A percentile compares a stretch with the other conserved stretches of the same genome.
These are phyloP conservation scores for Hippopotamus amphibius DNA, from an alignment of 2,113 vertebrate genomes.

Conservation along the genomic window DNA sequence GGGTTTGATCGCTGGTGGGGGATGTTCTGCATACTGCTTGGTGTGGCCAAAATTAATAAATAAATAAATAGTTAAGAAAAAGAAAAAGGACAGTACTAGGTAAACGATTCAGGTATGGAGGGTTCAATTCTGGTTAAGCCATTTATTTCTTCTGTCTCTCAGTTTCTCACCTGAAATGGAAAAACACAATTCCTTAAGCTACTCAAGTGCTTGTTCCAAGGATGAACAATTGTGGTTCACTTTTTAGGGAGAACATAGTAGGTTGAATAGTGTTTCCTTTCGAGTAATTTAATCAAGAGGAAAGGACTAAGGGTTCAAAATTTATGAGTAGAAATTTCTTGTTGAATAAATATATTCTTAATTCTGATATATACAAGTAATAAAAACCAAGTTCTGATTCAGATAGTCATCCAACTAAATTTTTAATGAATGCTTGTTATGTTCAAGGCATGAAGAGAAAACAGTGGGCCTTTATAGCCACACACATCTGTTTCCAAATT, in stretches of 20 bases:
- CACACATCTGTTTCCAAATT: not conserved
- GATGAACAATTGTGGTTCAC: not conserved
- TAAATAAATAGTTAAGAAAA: not conserved
- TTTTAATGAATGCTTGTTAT: not conserved
- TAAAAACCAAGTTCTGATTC: constrained; percentile 1
- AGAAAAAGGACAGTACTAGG: not conserved
- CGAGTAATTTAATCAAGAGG: not conserved
- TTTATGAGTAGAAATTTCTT: not conserved
- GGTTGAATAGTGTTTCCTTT: not conserved
- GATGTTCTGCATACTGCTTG: not conserved
- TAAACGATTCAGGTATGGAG: not conserved
- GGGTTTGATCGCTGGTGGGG: not conserved
- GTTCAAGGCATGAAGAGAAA: not conserved
- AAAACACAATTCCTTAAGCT: not conserved
- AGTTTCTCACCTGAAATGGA: not conserved
- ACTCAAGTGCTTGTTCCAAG: not conserved
- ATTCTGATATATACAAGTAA: not conserved
- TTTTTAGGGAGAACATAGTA: not conserved
- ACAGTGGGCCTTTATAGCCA: not conserved
- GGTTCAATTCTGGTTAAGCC: not conserved
- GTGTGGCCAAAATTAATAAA: not conserved
- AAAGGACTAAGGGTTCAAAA: not conserved
- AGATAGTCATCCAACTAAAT: not conserved
- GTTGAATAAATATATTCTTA: not conserved
- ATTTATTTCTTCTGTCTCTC: not conserved